These are phyloP conservation scores for Perca fluviatilis DNA, from an alignment of 2,113 vertebrate genomes.

Conservation along the genomic window DNA sequence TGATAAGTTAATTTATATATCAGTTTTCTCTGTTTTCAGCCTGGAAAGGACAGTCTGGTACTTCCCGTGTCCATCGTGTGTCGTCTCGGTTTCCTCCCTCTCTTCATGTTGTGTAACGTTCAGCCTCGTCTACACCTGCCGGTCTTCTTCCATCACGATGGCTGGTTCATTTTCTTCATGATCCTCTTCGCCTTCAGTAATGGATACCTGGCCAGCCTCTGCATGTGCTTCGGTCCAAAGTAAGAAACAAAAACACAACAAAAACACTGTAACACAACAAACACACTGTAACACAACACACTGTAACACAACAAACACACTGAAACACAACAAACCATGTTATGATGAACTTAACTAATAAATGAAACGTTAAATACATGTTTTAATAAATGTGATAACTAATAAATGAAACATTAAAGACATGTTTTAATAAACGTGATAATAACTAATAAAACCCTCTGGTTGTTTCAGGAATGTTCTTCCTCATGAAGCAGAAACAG, in stretches of 20 bases:
- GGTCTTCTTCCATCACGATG: conserved; percentile 83
- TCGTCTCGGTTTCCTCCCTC: conserved; percentile 84
- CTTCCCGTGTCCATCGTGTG: conserved; percentile 81
- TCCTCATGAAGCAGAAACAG: conserved; percentile 87
- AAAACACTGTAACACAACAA: too few relatives aligned
- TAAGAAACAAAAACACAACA: conserved; percentile 49
- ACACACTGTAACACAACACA: too few relatives aligned
- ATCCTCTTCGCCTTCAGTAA: conserved; percentile 86
- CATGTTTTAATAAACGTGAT: background rate
- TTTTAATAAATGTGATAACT: too few relatives aligned
- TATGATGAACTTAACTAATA: too few relatives aligned
- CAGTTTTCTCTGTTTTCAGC: conserved; percentile 44
- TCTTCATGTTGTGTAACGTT: conserved; percentile 89
- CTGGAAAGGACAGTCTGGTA: conserved; percentile 77
- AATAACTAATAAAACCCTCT: too few relatives aligned
- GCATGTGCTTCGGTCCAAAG: conserved; percentile 90
- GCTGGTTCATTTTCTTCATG: conserved; percentile 87
- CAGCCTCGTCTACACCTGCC: conserved; percentile 74
- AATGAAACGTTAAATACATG: too few relatives aligned
- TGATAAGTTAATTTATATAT: background rate
- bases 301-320: too few relatives aligned
- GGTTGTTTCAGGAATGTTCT: conserved; percentile 84
- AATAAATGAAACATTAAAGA: too few relatives aligned
- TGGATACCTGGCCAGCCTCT: conserved; percentile 89
- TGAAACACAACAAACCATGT: too few relatives aligned